Evolutionary conservation across 2,888 invertebrate species (phyloP).

Genomic region (Dione juno): DNA sequence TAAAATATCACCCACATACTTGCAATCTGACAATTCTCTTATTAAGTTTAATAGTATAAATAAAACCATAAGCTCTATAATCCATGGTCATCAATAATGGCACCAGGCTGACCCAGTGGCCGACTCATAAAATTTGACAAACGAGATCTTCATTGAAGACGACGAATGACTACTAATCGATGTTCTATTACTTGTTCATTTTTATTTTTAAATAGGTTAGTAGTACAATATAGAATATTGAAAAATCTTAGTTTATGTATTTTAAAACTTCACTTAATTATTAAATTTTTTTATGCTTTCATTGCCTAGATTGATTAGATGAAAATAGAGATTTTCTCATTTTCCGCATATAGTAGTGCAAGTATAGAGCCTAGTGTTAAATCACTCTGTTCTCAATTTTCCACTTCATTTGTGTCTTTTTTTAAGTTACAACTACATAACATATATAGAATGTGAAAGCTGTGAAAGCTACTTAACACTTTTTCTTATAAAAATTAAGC

Average conservation of each 20-base stretch:
- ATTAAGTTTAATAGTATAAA: background rate
- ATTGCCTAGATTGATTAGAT: no score
- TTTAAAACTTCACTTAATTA: no score
- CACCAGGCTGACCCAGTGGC: constrained; percentile 41
- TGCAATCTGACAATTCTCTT: no score
- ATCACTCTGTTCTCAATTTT: no score
- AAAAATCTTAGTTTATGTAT: no score
- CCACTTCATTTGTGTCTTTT: background rate
- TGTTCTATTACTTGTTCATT: constrained; percentile 44
- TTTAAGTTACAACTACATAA: background rate
- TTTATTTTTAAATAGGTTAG: background rate
- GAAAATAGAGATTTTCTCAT: no score
- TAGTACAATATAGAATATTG: no score
- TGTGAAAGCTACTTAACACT: background rate
- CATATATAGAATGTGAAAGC: background rate
- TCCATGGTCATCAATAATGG: constrained; percentile 47
- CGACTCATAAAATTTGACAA: constrained; percentile 63
- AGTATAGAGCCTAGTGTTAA: no score
- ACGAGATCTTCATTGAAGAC: constrained; percentile 59
- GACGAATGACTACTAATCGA: constrained; percentile 55
- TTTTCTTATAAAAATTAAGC: background rate
- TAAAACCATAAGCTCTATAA: constrained; percentile 32
- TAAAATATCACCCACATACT: no score
- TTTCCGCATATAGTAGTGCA: no score
- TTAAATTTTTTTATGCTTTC: no score